Evolutionary conservation across 2,888 invertebrate species (phyloP), one percentile per base, ranked within the genome.

Genomic region (Drosophila tripunctata): DNA sequence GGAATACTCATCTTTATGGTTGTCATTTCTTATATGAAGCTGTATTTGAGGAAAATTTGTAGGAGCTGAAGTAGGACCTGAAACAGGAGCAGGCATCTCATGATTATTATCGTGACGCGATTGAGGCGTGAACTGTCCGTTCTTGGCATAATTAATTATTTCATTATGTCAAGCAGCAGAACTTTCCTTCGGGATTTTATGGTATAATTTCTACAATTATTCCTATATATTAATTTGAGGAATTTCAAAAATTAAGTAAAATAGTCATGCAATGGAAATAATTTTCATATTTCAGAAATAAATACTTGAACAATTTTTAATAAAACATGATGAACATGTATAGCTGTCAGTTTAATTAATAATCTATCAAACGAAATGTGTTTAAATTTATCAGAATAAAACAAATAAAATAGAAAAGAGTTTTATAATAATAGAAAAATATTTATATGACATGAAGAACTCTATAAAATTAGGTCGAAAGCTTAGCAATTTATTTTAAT

Each of bases 11-110:
- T 45, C 55, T 73, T 73, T 70, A 75, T 73, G 50, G 54, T 65
- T 66, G 65, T 57, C 66, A 70, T 73, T 75, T 73, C 65, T 73
- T 75, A 65, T 57, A 54, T 52, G 66, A 36, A 57, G 6, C 3
- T 10, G 10, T 27, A 10, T 27, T 27, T 10, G 27, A n/a, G n/a
- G n/a, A n/a, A n/a, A n/a, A n/a, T n/a, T n/a, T n/a, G n/a, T 19
- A 30, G 12, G 38, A 50, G 41, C 47, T 8, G 8, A 0, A 8
- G 24, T 8, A 24, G 24, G 10, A n/a, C n/a, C n/a, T n/a, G n/a
- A n/a, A 27, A 10, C 24, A 31, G n/a, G 41, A 50, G 41, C 55
- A 45, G 24, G 35, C 38, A n/a, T 17, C 33, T 40, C 55, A 48
- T 47, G 47, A 55, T 68, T 69, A 52, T 74, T 74, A 74, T 68